Percentiles rank a stretch among this genome's conserved stretches.
phyloP scores from a whole-genome alignment of 2,888 invertebrate genomes.

The Eumerus sabulonum region DNA sequence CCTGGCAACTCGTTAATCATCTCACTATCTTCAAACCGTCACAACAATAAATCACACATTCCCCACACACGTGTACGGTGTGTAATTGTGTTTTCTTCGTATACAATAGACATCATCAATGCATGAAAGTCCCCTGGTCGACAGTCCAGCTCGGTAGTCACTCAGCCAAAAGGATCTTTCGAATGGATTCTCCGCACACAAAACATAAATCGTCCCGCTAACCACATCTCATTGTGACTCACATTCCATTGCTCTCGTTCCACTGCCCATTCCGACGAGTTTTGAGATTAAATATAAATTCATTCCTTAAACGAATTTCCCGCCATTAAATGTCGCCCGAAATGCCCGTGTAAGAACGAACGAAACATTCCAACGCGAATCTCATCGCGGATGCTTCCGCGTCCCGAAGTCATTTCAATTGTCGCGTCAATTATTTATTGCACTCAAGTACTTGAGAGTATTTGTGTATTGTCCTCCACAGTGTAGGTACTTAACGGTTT shows the following conservation, averaged over 20 bases:
- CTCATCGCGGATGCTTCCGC: slow-evolving; percentile 31
- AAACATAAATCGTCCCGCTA: slow-evolving; percentile 27
- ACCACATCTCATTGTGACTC: slow-evolving; percentile 11
- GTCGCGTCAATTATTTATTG: slow-evolving; percentile 56
- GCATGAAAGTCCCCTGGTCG: too few species aligned
- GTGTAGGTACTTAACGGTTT: neutral
- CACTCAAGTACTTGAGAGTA: slow-evolving; percentile 31
- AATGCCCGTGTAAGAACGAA: neutral
- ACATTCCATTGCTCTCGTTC: slow-evolving; percentile 4
- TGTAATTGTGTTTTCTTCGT: too few species aligned
- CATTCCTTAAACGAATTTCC: slow-evolving; percentile 39
- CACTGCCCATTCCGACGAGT: slow-evolving; percentile 37
- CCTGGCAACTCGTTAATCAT: slow-evolving; percentile 43
- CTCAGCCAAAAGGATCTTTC: too few species aligned
- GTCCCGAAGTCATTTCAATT: slow-evolving; percentile 42
- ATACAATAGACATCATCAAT: too few species aligned
- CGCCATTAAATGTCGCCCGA: neutral
- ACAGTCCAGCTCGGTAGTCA: too few species aligned
- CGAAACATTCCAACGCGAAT: slow-evolving; percentile 12
- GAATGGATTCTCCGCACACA: neutral
- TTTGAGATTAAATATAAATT: slow-evolving; percentile 51
- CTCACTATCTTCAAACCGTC: slow-evolving; percentile 12
- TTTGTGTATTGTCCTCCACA: neutral
- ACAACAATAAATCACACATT: neutral
- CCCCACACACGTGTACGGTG: too few species aligned